Evolutionary conservation across 1,140 invertebrate genomes (phyloP), one percentile per base, ranked within the genome.

Genomic region (Ceratina japonica): DNA sequence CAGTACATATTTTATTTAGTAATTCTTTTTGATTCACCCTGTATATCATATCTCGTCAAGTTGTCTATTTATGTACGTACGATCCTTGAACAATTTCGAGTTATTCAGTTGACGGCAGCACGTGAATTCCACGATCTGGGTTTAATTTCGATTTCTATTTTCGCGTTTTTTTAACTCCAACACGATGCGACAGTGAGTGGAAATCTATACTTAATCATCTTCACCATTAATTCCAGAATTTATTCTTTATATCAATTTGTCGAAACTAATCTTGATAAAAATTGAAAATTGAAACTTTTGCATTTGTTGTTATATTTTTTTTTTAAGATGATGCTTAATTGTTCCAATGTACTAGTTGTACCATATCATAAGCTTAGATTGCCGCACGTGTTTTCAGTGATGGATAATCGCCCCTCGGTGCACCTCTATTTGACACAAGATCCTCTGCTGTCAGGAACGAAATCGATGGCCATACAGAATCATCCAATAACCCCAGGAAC

Each of bases 401-500:
- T 15, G 49, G 27, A 63, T 62, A 77, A 76, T 63, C 44, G 56
- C 20, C 22, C 20, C 1, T 4, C 8, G 22, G 64, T 22, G 59
- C 8, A 56, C 52, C 18, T 31, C 58, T 15, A 20, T 62, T 62
- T 37, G 10, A 27, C 15, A 10, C 49, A n/a, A 22, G 27, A 16
- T 58, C 58, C 24, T 61, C n/a, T 15, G n/a, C 8, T 18, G 18
- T 63, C 31, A 24, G 12, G 15, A 49, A 49, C 56, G 70, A 58
- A 59, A 51, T 58, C 51, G 51, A 72, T 27, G 59, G 10, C 15
- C 61, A 31, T 58, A 51, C 13, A 65, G 24, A 49, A 63, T 70
- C 22, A 37, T 56, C 37, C 65, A 70, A 80, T 80, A 76, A 76
- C 22, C 78, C 24, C 22, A 8, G 37, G 65, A 22, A 69, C 31